Conservation (phyloP, 1,140 invertebrate genomes). For the Pogonomyrmex californicus region DNA sequence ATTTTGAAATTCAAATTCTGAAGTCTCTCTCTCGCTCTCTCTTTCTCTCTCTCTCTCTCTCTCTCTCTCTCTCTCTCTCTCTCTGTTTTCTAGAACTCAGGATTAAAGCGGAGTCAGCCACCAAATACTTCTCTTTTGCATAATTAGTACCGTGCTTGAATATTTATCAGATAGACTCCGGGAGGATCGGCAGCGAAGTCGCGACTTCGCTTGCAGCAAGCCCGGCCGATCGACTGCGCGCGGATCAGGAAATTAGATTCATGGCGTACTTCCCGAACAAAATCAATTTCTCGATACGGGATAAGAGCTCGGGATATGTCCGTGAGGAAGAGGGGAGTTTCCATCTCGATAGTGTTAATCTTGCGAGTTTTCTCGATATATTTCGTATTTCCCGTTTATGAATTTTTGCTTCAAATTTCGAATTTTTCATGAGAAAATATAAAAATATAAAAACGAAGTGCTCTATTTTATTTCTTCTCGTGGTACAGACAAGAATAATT, state of each 20-base stretch:
- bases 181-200: conserved; percentile 21
- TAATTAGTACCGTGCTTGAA: conserved; percentile 65
- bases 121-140: conserved; percentile 65
- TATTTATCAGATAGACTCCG: conserved; percentile 48
- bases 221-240: background rate
- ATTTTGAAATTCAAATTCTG: conserved; percentile 67
- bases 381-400: background rate
- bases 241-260: conserved; percentile 64
- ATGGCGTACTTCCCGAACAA: conserved; percentile 32
- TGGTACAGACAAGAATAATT: background rate
- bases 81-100: conserved; percentile 15
- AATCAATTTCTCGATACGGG: conserved; percentile 60
- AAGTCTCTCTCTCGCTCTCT: background rate
- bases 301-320: conserved; percentile 17
- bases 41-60: no score
- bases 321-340: background rate
- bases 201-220: conserved; percentile 42
- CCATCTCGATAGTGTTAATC: conserved; percentile 28
- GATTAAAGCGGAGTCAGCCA: conserved; percentile 59
- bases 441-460: background rate
- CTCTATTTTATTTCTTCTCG: background rate
- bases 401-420: background rate
- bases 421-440: background rate
- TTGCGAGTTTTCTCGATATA: conserved; percentile 19
- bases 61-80: background rate